Percentiles rank a stretch among this genome's conserved stretches.
Evolutionary conservation across 2,888 invertebrate species (phyloP).

Genomic region (Agrilus mali): DNA sequence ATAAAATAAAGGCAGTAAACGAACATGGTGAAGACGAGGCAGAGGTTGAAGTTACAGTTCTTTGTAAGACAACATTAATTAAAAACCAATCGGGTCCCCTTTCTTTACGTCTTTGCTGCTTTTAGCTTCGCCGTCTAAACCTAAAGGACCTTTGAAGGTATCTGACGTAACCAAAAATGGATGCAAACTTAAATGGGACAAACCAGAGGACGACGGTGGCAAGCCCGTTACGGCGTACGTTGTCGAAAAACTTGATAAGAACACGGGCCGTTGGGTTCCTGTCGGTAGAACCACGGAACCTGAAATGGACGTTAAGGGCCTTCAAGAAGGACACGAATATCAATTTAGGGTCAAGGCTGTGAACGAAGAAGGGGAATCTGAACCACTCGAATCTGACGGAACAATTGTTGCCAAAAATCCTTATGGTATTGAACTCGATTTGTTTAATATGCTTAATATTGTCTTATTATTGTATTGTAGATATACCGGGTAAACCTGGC

Average conservation of each 20-base stretch:
- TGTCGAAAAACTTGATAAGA: slow-evolving; percentile 86
- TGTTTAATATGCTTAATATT: neutral
- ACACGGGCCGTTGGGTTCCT: slow-evolving; percentile 87
- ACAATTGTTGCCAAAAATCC: slow-evolving; percentile 92
- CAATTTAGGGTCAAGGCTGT: slow-evolving; percentile 89
- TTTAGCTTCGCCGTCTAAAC: slow-evolving; percentile 66
- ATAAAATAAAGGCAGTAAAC: slow-evolving; percentile 82
- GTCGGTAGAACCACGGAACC: slow-evolving; percentile 79
- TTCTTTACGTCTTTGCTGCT: slow-evolving; percentile 1
- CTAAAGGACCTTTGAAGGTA: slow-evolving; percentile 81
- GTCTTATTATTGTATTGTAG: slow-evolving; percentile 28
- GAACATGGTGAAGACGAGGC: slow-evolving; percentile 87
- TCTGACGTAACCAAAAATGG: slow-evolving; percentile 80
- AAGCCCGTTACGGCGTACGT: slow-evolving; percentile 86
- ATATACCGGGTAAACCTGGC: slow-evolving; percentile 77
- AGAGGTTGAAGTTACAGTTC: slow-evolving; percentile 86
- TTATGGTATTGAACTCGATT: slow-evolving; percentile 45
- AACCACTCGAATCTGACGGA: slow-evolving; percentile 85
- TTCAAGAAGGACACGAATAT: slow-evolving; percentile 86
- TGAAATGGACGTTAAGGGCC: slow-evolving; percentile 76
- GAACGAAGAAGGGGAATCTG: slow-evolving; percentile 91
- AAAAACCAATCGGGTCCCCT: neutral
- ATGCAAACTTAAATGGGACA: slow-evolving; percentile 85
- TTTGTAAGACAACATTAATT: slow-evolving; percentile 36
- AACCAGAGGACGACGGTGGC: slow-evolving; percentile 91